Evolutionary conservation across 2,888 invertebrate genomes (phyloP).

Genomic region (Piscicola geometra): DNA sequence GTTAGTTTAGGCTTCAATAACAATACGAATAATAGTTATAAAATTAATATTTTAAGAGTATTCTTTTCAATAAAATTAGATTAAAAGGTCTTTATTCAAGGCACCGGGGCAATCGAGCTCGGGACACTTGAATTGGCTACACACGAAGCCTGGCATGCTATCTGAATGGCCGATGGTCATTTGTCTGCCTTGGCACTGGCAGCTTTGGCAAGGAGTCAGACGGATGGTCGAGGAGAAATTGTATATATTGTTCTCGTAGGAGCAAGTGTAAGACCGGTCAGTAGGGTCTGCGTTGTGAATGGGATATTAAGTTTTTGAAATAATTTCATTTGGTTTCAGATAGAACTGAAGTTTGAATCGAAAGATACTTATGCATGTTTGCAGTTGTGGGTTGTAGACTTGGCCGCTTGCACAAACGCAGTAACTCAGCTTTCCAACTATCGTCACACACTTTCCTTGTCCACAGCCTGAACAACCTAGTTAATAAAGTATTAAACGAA

Average conservation of each 20-base stretch:
- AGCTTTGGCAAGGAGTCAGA: neutral
- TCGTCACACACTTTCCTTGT: too few species aligned
- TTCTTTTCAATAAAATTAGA: too few species aligned
- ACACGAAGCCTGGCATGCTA: neutral
- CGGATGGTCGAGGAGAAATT: neutral
- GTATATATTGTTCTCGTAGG: neutral
- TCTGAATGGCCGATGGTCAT: neutral
- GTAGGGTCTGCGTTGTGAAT: neutral
- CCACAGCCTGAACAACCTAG: too few species aligned
- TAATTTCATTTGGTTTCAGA: neutral
- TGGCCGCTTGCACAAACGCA: neutral
- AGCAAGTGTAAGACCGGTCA: neutral
- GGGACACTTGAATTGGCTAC: neutral
- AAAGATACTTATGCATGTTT: neutral
- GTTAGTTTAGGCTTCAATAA: too few species aligned
- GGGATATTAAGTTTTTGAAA: neutral
- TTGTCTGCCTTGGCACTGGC: neutral
- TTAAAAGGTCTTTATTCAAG: too few species aligned
- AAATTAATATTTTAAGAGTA: too few species aligned
- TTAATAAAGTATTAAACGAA: too few species aligned
- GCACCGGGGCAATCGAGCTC: slow-evolving; percentile 1
- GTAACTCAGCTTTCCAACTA: neutral
- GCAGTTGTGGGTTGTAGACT: neutral
- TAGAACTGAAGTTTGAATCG: too few species aligned
- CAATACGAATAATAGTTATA: too few species aligned